Conservation (phyloP, 2,888 invertebrate species). For the Volucella zonaria region DNA sequence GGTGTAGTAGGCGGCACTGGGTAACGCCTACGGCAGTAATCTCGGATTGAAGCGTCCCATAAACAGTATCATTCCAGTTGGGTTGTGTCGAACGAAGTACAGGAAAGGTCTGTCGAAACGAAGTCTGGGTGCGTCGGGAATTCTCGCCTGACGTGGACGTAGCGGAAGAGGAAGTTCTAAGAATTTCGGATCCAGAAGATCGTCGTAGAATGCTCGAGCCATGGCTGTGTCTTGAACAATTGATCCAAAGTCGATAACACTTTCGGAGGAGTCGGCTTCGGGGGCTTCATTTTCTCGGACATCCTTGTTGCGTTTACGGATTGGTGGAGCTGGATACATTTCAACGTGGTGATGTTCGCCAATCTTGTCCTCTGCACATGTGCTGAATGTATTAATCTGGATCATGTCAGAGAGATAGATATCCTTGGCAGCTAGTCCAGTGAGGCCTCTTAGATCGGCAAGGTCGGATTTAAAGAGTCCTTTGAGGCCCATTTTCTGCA, state of each 20-base stretch:
- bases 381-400: slow-evolving; percentile 92
- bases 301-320: slow-evolving; percentile 83
- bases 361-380: slow-evolving; percentile 89
- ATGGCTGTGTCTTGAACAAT: slow-evolving; percentile 84
- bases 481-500: slow-evolving; percentile 91
- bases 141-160: slow-evolving; percentile 88
- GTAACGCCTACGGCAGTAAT: slow-evolving; percentile 86
- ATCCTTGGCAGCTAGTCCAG: slow-evolving; percentile 89
- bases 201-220: slow-evolving; percentile 88
- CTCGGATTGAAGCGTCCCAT: slow-evolving; percentile 94
- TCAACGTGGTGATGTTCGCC: slow-evolving; percentile 91
- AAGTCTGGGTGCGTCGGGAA: slow-evolving; percentile 89
- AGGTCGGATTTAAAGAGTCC: slow-evolving; percentile 89
- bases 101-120: slow-evolving; percentile 94
- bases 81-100: slow-evolving; percentile 94
- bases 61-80: slow-evolving; percentile 94
- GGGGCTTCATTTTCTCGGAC: slow-evolving; percentile 78
- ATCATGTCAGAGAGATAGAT: slow-evolving; percentile 92
- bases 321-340: slow-evolving; percentile 89
- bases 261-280: slow-evolving; percentile 79
- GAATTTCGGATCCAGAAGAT: slow-evolving; percentile 84
- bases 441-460: slow-evolving; percentile 92
- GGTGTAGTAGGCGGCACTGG: slow-evolving; percentile 5
- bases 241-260: slow-evolving; percentile 80
- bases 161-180: slow-evolving; percentile 86